Percentiles rank a stretch among this genome's conserved stretches.
phyloP scores from a whole-genome alignment of 2,113 vertebrate species.

The Rhagologus leucostigma region DNA sequence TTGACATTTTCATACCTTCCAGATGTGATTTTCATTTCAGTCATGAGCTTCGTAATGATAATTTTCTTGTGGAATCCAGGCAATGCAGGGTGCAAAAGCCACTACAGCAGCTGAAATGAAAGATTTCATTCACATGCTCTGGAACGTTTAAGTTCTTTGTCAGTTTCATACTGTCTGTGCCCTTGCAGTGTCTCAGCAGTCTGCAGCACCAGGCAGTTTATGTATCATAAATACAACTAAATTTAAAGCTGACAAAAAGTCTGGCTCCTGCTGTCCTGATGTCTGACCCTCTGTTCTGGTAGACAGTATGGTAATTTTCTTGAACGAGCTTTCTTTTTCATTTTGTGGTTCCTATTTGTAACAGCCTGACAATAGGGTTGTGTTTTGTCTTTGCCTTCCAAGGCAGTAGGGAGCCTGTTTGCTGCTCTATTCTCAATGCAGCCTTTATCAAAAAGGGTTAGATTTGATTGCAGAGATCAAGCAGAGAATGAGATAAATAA shows the following conservation, averaged over 20 bases:
- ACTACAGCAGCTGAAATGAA: neutral
- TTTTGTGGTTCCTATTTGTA: neutral
- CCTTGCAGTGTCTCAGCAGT: neutral
- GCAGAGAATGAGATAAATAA: neutral
- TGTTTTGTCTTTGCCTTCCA: neutral
- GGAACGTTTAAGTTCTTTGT: no score
- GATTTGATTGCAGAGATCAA: neutral
- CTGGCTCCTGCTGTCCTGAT: fast-evolving
- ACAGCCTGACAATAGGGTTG: fast-evolving
- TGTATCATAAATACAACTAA: fast-evolving
- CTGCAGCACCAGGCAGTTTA: neutral
- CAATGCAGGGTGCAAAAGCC: neutral
- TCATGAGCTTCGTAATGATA: fast-evolving
- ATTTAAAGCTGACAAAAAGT: neutral
- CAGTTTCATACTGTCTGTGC: neutral
- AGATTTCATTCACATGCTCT: neutral
- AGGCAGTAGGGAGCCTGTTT: neutral
- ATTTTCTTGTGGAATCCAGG: neutral
- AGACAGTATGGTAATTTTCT: neutral
- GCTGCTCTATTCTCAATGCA: neutral
- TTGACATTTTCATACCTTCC: neutral
- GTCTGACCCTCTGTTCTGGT: neutral
- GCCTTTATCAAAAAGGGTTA: neutral
- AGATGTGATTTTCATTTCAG: neutral
- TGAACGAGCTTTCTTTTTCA: neutral